A percentile compares a stretch with the other conserved stretches of the same genome.
These are phyloP conservation scores for Caenorhabditis angaria DNA, from an alignment of 2,888 invertebrate genomes.

Conservation along the genomic window DNA sequence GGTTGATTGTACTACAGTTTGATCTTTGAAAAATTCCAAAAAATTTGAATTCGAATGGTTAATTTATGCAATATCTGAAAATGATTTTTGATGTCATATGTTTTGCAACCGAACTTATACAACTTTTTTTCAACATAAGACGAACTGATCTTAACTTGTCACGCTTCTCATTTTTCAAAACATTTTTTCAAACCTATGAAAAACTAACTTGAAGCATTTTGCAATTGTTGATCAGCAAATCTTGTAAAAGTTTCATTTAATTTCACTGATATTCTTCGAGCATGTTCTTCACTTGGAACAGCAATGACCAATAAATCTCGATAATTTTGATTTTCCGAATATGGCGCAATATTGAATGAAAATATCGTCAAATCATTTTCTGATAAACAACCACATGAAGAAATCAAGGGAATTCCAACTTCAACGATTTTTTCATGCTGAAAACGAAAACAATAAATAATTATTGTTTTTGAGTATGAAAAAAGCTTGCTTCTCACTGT, in stretches of 20 bases:
- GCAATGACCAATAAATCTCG: conserved; percentile 31
- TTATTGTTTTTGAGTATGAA: not conserved
- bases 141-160: too few relatives aligned
- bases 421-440: conserved; percentile 26
- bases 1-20: too few relatives aligned
- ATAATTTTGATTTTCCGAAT: conserved; percentile 25
- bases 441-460: too few relatives aligned
- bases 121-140: too few relatives aligned
- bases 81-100: too few relatives aligned
- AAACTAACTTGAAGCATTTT: conserved; percentile 32
- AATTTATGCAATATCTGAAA: too few relatives aligned
- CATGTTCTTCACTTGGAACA: conserved; percentile 26
- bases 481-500: conserved; percentile 9
- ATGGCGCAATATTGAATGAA: conserved; percentile 36
- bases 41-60: too few relatives aligned
- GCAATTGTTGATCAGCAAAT: conserved; percentile 37
- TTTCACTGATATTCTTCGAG: conserved; percentile 25
- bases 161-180: too few relatives aligned
- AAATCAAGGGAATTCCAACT: conserved; percentile 26
- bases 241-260: conserved; percentile 33
- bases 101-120: too few relatives aligned
- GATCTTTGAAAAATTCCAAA: too few relatives aligned
- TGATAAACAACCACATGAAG: conserved; percentile 26
- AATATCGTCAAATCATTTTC: conserved; percentile 31
- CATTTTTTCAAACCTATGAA: not conserved